Evolutionary conservation across 2,888 invertebrate genomes (phyloP), one percentile per base, ranked within the genome.

Genomic region (Megalurothrips usitatus): DNA sequence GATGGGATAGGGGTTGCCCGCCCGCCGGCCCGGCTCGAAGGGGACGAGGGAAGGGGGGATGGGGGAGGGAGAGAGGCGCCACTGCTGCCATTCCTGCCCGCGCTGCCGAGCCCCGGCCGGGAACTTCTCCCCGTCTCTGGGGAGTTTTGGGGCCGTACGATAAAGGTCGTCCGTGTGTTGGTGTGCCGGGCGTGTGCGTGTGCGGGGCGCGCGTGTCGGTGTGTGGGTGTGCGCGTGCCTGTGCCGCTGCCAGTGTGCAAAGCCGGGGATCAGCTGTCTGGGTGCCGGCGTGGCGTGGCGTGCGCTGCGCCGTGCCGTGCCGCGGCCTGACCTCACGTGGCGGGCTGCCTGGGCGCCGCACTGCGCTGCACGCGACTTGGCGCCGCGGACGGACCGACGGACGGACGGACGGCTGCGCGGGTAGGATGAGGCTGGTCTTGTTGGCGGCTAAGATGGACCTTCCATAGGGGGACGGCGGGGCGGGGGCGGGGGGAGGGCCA

Each of bases 231-330:
- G 58, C 14, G 58, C 19, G 58, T 14, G 14, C 19, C 14, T 58
- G 58, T 1, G 58, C 34, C 6, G 34, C 34, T 58, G 58, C 19
- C 14, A 17, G 58, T 58, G 17, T 58, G 58, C 58, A 58, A 58
- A 58, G 58, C 58, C 58, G 58, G 34, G 34, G 58, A 58, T 58
- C 58, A 58, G 58, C 58, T 58, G 58, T 58, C 52, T 52, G 52
- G 52, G 58, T 19, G 14, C 58, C 52, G 58, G 0, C 52, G 4
- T 10, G 34, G 3, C 34, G 3, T 6, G 34, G 3, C 34, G 34
- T 43, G 34, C 10, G 17, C 14, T 52, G 14, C 52, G 58, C 17
- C 52, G 4, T 10, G 34, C 34, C 34, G 3, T 6, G 34, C 34
- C 34, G 34, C 6, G 34, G 34, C 3, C 6, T 43, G 34, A 43